Percentiles rank a stretch among this genome's conserved stretches.
phyloP scores from a whole-genome alignment of 2,888 invertebrate genomes.

The Cryptophagus acutangulus region DNA sequence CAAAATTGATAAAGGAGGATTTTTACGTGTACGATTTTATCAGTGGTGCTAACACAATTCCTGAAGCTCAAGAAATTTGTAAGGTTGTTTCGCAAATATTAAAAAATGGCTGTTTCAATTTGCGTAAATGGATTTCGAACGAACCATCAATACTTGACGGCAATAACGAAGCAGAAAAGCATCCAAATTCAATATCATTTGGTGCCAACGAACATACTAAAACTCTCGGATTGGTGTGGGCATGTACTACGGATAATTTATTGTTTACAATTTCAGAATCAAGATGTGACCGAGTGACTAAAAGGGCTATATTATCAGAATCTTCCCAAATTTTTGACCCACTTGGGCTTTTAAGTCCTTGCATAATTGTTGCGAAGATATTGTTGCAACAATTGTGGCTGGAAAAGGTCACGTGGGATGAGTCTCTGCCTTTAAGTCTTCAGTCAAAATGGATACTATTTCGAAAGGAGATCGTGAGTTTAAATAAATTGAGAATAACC shows the following conservation, averaged over 20 bases:
- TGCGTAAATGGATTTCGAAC: conserved; percentile 6
- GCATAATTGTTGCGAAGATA: too few relatives aligned
- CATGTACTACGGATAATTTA: too few relatives aligned
- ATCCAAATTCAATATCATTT: background rate
- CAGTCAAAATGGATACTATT: too few relatives aligned
- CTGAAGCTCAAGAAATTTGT: background rate
- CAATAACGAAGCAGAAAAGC: background rate
- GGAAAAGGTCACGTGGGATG: too few relatives aligned
- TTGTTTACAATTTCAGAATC: too few relatives aligned
- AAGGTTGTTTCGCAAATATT: background rate
- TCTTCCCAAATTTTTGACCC: too few relatives aligned
- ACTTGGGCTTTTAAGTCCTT: too few relatives aligned
- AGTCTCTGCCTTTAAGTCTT: too few relatives aligned
- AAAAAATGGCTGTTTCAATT: background rate
- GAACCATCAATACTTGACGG: conserved; percentile 2
- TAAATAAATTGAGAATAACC: background rate
- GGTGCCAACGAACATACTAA: background rate
- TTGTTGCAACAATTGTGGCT: too few relatives aligned
- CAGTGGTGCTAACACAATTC: conserved; percentile 1
- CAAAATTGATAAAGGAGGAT: background rate
- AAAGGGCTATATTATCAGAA: too few relatives aligned
- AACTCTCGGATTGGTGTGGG: conserved; percentile 10
- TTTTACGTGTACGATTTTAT: conserved; percentile 11
- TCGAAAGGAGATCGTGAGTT: too few relatives aligned
- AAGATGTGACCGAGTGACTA: too few relatives aligned